Evolutionary conservation across 2,113 vertebrate species (phyloP).

Genomic region (Pterocles gutturalis): DNA sequence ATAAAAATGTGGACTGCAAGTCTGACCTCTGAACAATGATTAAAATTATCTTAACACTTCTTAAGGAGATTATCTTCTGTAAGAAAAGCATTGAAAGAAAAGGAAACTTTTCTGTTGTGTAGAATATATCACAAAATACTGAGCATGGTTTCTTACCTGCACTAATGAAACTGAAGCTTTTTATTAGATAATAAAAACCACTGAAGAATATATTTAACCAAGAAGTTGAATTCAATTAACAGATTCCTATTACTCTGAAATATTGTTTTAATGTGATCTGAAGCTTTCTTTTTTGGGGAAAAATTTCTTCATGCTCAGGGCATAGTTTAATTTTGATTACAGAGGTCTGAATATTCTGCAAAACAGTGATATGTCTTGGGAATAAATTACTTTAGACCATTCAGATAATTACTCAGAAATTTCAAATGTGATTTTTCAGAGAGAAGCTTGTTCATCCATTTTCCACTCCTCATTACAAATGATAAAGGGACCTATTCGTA

Average conservation of each 20-base stretch:
- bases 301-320: not conserved
- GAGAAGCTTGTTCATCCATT: conserved; percentile 19
- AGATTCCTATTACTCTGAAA: not conserved
- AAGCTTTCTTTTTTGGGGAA: not conserved
- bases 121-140: not conserved
- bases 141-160: not conserved
- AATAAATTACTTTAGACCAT: conserved; percentile 21
- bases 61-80: not conserved
- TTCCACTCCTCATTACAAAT: conserved; percentile 40
- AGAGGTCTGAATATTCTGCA: conserved; percentile 4
- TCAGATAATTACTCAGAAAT: conserved; percentile 21
- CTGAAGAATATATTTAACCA: not conserved
- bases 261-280: not conserved
- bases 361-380: conserved; percentile 15
- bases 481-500: not conserved
- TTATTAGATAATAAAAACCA: not conserved
- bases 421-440: conserved; percentile 22
- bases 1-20: not conserved
- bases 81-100: not conserved
- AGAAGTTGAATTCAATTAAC: not conserved
- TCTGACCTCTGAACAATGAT: not conserved
- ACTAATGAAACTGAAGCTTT: not conserved
- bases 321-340: conserved; percentile 20
- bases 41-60: not conserved
- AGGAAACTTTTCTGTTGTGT: not conserved